Evolutionary conservation across 2,113 vertebrate species (phyloP), one percentile per base, ranked within the genome.

Genomic region (Leptobrachium ailaonicum): DNA sequence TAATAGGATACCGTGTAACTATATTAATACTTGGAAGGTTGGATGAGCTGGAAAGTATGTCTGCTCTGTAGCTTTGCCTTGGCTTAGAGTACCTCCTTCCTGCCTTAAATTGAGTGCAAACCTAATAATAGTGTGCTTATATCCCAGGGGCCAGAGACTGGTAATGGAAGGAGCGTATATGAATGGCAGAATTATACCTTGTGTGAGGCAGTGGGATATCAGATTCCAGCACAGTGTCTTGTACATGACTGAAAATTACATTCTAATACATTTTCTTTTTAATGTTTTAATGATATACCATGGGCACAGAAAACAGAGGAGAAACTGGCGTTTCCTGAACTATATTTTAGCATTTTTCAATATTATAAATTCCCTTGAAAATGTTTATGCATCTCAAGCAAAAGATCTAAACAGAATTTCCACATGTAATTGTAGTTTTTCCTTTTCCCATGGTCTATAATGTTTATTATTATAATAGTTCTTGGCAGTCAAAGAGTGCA

Each of bases 171-270:
- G 47, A n/a, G 69, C 69, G 4, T 9, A 62, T 45, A 14, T 79
- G n/a, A 79, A 7, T 63, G 80, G 79, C 73, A 82, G 82, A 69
- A 5, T 80, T 84, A 83, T 77, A 85, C 50, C 20, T 76, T 75
- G 77, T 72, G 74, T 74, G n/a, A 76, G 66, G 78, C 43, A 47
- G 40, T 80, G 63, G 56, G 62, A 78, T 68, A 45, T 78, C 69
- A 71, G 40, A 73, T 83, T 80, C 68, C 74, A 41, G 3, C 75
- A 53, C 58, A 67, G 68, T 76, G 41, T 66, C 50, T 76, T 77
- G 70, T 82, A 40, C 54, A 83, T 41, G 79, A 73, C 68, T 0
- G 0, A 77, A 88, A 86, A 76, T 67, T 80, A 40, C 69, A 50
- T 45, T 50, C 58, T 45, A 56, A 20, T 71, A 56, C 43, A 12